Evolutionary conservation across 2,113 vertebrate species (phyloP).

Genomic region (Oryzias celebensis): DNA sequence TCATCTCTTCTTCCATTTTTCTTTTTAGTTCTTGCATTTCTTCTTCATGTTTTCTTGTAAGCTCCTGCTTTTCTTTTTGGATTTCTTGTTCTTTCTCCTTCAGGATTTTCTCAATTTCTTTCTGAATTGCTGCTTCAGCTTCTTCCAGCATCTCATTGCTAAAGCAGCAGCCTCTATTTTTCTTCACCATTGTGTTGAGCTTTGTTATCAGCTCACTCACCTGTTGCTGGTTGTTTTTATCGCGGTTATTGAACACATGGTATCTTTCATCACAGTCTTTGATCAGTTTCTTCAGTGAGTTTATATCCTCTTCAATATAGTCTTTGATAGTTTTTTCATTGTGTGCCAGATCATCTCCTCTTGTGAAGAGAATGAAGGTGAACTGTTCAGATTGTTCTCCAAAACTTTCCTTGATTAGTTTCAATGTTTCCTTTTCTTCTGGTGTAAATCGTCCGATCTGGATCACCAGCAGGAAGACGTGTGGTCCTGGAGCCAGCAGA

Average conservation of each 20-base stretch:
- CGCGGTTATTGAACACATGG: neutral
- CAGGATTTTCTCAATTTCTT: neutral
- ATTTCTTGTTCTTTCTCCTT: neutral
- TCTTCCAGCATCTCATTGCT: neutral
- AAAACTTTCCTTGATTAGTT: constrained; percentile 20
- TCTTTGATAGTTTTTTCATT: neutral
- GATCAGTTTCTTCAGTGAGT: neutral
- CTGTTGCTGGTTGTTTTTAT: neutral
- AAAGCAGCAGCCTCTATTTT: neutral
- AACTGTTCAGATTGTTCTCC: neutral
- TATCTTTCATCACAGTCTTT: neutral
- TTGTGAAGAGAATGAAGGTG: neutral
- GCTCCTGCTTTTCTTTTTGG: neutral
- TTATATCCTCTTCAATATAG: no score
- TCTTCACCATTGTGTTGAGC: neutral
- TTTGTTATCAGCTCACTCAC: neutral
- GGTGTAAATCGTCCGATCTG: constrained; percentile 16
- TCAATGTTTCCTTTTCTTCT: constrained; percentile 18
- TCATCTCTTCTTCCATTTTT: neutral
- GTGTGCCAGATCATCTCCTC: neutral
- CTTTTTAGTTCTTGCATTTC: neutral
- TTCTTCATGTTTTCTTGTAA: neutral
- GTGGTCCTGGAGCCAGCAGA: constrained; percentile 32
- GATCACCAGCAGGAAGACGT: constrained; percentile 41
- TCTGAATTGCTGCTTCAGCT: neutral